Base-by-base conservation (phyloP, 2,113 vertebrate species). In the Muntiacus muntjak region DNA sequence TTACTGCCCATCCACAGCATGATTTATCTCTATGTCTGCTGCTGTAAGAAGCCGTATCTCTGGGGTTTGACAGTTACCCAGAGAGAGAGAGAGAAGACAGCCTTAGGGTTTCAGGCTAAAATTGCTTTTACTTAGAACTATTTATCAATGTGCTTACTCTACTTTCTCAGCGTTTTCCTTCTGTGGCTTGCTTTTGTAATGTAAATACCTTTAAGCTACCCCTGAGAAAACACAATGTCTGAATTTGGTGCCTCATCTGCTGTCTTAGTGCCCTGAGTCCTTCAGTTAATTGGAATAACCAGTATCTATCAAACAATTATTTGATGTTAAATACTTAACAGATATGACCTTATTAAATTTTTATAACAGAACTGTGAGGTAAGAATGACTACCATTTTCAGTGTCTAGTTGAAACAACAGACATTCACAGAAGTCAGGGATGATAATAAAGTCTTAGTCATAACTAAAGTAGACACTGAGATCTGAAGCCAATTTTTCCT, bases 91-190 rank as follows among this genome's bases (percentile, higher is more conserved):
- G n/a, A 85, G 78, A 64, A 97, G 94, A 96, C 71, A 30, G 94
- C 98, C 98, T 98, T 95, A 89, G 92, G 98, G 98, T 94, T 91
- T 98, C 74, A 89, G 87, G 93, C 97, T 98, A 96, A 99, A 99
- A 99, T 98, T 98, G 96, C 98, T 99, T 99, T 98, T 95, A 98
- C 98, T 98, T 98, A 97, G 93, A 98, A 95, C 98, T 96, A 98
- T 99, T 98, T 98, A 98, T 99, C 98, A 99, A 97, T 97, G 60
- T 98, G 98, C 96, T 98, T 97, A 97, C 94, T 97, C 67, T 76
- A 96, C 95, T 98, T 98, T 97, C 91, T 90, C 89, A 55, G 33
- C 30, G 1, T 94, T 98, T 98, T 98, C 83, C 92, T 97, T 95
- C 57, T 91, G 84, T 58, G 89, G 45, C 81, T 98, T 95, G 57